Percentiles rank a stretch among this genome's conserved stretches.
These are phyloP conservation scores for Champsocephalus gunnari DNA, from an alignment of 2,797 vertebrate species.

Conservation along the genomic window DNA sequence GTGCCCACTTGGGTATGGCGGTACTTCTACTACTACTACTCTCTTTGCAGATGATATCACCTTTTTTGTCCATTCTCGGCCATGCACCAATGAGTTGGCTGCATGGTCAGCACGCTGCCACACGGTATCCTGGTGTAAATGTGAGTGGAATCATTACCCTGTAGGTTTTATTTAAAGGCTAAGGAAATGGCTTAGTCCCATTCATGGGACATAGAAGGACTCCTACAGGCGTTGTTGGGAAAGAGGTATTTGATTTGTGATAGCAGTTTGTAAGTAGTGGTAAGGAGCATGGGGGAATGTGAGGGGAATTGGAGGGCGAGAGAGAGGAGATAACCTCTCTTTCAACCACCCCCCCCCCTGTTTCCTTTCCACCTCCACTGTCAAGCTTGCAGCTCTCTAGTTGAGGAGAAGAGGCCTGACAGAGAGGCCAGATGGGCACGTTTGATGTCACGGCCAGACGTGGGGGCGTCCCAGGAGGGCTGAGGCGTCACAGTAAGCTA, in stretches of 20 bases:
- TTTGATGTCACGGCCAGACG: conserved; percentile 71
- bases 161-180: conserved; percentile 15
- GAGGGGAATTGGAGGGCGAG: conserved; percentile 22
- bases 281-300: conserved; percentile 29
- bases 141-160: conserved; percentile 25
- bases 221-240: conserved; percentile 17
- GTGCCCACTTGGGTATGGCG: conserved; percentile 67
- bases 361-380: conserved; percentile 67
- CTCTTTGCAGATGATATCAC: conserved; percentile 81
- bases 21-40: conserved; percentile 73
- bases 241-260: conserved; percentile 35
- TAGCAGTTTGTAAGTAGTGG: conserved; percentile 10
- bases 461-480: conserved; percentile 64
- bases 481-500: conserved; percentile 61
- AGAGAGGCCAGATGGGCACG: conserved; percentile 73
- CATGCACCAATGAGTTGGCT: conserved; percentile 75
- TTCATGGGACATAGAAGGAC: conserved; percentile 42
- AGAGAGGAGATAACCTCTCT: conserved; percentile 30
- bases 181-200: conserved; percentile 35
- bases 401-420: conserved; percentile 62
- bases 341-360: conserved; percentile 31
- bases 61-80: conserved; percentile 69
- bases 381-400: conserved; percentile 51
- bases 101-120: conserved; percentile 73
- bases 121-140: conserved; percentile 61